Percentiles rank a stretch among this genome's conserved stretches.
Evolutionary conservation across 92 coral and sea anemone genomes (phyloP).

Genomic region (Montipora capitata): DNA sequence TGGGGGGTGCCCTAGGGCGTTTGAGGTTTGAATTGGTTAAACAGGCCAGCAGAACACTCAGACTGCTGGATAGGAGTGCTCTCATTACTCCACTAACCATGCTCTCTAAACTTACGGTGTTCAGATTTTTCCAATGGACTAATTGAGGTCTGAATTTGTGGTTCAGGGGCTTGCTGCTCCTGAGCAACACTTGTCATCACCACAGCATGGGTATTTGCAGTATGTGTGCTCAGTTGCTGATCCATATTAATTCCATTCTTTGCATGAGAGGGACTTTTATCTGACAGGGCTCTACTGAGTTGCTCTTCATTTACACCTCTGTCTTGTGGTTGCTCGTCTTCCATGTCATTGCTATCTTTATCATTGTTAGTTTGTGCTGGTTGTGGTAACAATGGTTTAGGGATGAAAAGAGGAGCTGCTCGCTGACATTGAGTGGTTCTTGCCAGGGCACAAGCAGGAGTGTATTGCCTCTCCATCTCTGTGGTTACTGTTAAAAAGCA

Average conservation of each 20-base stretch:
- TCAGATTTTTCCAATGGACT: background rate
- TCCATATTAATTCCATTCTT: background rate
- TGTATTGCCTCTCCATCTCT: background rate
- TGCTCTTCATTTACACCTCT: background rate
- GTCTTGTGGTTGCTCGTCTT: background rate
- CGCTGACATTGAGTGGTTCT: constrained; percentile 2
- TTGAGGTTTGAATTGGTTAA: no score
- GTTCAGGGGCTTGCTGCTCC: background rate
- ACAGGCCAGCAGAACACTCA: no score
- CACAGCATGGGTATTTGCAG: constrained; percentile 2
- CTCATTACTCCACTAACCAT: background rate
- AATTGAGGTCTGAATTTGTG: constrained; percentile 18
- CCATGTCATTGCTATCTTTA: background rate
- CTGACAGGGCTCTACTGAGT: background rate
- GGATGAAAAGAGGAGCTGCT: background rate
- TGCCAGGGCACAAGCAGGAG: background rate
- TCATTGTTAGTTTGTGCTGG: background rate
- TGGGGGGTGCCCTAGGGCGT: no score
- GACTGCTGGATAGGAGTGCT: no score
- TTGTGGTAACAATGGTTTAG: background rate
- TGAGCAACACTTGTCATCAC: constrained; percentile 1
- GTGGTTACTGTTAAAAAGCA: background rate
- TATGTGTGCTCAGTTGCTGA: constrained; percentile 11
- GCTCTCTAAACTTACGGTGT: background rate
- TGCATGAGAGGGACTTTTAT: background rate